These are phyloP conservation scores for Todiramphus chloris DNA, from an alignment of 2,113 vertebrate genomes.

Conservation along the genomic window DNA sequence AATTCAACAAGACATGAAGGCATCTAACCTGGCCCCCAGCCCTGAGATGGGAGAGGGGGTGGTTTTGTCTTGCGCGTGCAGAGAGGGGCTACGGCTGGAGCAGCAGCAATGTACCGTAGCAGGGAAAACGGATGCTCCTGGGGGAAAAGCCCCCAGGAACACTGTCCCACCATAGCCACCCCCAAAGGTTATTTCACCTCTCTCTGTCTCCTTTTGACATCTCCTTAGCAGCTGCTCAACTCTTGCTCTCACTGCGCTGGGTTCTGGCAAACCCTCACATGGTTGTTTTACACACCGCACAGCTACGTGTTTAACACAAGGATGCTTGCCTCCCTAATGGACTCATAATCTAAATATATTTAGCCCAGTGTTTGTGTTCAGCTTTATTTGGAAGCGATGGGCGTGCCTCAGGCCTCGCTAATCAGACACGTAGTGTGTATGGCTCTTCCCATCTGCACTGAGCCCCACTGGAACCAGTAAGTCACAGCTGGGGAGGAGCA, in stretches of 20 bases:
- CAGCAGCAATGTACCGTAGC: not conserved
- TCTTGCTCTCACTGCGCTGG: not conserved
- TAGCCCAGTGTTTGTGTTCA: not conserved
- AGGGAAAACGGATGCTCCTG: not conserved
- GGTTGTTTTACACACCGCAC: rapidly evolving
- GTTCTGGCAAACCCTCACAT: not conserved
- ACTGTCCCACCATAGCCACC: not conserved
- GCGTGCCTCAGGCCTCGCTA: not conserved
- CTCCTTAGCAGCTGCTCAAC: rapidly evolving
- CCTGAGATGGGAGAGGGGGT: not conserved
- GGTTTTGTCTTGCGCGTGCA: rapidly evolving
- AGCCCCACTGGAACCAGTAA: not conserved
- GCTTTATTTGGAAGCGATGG: not conserved
- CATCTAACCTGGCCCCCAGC: not conserved
- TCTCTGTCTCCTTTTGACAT: not conserved
- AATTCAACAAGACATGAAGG: not conserved
- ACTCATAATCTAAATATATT: not conserved
- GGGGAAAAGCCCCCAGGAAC: not conserved
- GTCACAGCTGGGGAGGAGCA: rapidly evolving
- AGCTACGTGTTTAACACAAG: not conserved
- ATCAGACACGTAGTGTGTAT: rapidly evolving
- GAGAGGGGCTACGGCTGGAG: not conserved
- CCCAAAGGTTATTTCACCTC: not conserved
- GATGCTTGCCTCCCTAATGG: not conserved
- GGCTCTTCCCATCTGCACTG: not conserved